Conservation (phyloP, 1,140 invertebrate species). For the Asbolus verrucosus region DNA sequence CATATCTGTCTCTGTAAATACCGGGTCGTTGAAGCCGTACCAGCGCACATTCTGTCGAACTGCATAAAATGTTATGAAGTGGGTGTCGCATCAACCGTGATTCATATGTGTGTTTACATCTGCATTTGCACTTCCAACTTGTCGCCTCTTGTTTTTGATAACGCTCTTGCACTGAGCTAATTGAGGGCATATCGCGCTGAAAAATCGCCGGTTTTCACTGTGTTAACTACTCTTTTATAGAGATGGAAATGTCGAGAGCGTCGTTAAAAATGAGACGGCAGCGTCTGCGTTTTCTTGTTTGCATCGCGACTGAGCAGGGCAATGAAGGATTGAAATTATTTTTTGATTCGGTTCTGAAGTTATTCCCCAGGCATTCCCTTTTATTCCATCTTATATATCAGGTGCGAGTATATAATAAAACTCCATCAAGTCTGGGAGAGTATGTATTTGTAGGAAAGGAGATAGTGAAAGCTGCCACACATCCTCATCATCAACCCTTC, state of each 20-base stretch:
- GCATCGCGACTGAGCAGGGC: no score
- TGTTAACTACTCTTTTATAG: no score
- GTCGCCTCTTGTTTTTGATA: slow-evolving; percentile 19
- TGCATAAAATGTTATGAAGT: slow-evolving; percentile 53
- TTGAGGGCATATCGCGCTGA: background rate
- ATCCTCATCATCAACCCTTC: slow-evolving; percentile 58
- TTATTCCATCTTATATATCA: slow-evolving; percentile 40
- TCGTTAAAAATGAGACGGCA: no score
- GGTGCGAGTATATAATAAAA: slow-evolving; percentile 43
- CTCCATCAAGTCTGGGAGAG: slow-evolving; percentile 30
- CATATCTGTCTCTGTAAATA: slow-evolving; percentile 52
- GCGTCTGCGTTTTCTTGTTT: no score
- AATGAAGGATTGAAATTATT: slow-evolving; percentile 19
- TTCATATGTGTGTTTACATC: slow-evolving; percentile 50
- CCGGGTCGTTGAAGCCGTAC: slow-evolving; percentile 41
- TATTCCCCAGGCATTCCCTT: slow-evolving; percentile 6
- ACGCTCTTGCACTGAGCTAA: background rate
- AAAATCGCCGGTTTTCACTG: no score
- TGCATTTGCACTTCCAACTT: slow-evolving; percentile 34
- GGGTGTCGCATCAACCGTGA: slow-evolving; percentile 49
- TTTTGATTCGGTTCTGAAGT: slow-evolving; percentile 27
- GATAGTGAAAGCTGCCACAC: slow-evolving; percentile 52
- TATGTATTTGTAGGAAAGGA: slow-evolving; percentile 27
- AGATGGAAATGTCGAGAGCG: no score
- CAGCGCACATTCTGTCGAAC: slow-evolving; percentile 45